Percentiles rank a stretch among this genome's conserved stretches.
These are phyloP conservation scores for Telmatherina bonti DNA, from an alignment of 2,797 vertebrate genomes.

Conservation along the genomic window DNA sequence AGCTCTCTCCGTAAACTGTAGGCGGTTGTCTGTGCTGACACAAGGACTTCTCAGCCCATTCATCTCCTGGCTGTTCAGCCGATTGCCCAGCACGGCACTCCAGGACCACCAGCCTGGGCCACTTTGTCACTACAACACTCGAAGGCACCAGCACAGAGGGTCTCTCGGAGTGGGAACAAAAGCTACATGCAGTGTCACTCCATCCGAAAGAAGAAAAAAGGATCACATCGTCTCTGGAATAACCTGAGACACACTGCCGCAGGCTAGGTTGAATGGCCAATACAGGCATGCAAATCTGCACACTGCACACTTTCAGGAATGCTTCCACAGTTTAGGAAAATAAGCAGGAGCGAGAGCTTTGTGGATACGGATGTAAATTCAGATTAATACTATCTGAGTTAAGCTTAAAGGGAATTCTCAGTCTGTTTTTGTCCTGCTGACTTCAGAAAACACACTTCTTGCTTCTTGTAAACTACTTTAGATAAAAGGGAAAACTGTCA, in stretches of 20 bases:
- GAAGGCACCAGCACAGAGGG: neutral
- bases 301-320: neutral
- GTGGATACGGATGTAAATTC: neutral
- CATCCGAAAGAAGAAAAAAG: conserved; percentile 3
- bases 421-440: no score
- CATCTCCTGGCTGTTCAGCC: conserved; percentile 31
- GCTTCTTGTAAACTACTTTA: no score
- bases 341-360: neutral
- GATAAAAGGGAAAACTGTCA: neutral
- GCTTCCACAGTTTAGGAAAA: neutral
- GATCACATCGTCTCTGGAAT: conserved; percentile 1
- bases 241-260: conserved; percentile 13
- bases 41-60: conserved; percentile 47
- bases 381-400: neutral
- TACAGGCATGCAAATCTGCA: neutral
- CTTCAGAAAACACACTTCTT: no score
- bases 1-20: conserved; percentile 37
- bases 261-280: conserved; percentile 5
- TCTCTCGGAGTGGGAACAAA: conserved; percentile 10
- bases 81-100: conserved; percentile 1
- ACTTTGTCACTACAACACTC: conserved; percentile 33
- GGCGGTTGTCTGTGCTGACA: conserved; percentile 52
- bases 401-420: neutral
- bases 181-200: conserved; percentile 1
- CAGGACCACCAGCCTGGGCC: conserved; percentile 11